phyloP scores from a whole-genome alignment of 2,113 vertebrate species.

The Zootoca vivipara region DNA sequence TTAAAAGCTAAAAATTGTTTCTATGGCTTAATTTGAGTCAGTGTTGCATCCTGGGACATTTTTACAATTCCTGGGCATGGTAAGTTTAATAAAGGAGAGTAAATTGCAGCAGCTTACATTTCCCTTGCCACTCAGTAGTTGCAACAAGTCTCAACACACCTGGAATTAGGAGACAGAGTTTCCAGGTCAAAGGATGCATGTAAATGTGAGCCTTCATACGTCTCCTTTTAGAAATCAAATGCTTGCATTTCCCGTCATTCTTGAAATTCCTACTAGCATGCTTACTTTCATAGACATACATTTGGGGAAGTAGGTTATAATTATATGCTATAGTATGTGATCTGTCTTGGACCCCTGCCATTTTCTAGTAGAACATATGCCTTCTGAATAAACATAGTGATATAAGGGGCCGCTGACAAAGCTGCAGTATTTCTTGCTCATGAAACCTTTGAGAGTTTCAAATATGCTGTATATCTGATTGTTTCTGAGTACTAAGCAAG shows the following conservation, averaged over 20 bases:
- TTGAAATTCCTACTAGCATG: neutral
- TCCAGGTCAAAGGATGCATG: neutral
- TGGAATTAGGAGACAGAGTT: neutral
- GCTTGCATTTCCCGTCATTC: neutral
- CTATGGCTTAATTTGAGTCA: neutral
- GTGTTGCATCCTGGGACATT: neutral
- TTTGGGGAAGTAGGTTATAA: fast-evolving
- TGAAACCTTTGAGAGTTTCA: neutral
- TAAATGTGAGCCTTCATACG: neutral
- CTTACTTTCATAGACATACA: neutral
- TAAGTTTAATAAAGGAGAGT: neutral
- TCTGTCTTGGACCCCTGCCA: neutral
- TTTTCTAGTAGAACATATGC: neutral
- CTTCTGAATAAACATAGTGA: neutral
- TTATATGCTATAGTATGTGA: neutral
- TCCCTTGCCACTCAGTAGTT: neutral
- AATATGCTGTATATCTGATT: neutral
- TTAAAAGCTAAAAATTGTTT: neutral
- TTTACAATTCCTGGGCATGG: neutral
- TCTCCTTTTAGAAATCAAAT: neutral
- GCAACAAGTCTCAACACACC: neutral
- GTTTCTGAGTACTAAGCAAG: neutral
- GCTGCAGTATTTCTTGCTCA: neutral
- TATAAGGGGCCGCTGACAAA: neutral
- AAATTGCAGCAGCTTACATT: neutral